These are phyloP conservation scores for Sylvia borin DNA, from an alignment of 2,797 vertebrate genomes.

Conservation along the genomic window DNA sequence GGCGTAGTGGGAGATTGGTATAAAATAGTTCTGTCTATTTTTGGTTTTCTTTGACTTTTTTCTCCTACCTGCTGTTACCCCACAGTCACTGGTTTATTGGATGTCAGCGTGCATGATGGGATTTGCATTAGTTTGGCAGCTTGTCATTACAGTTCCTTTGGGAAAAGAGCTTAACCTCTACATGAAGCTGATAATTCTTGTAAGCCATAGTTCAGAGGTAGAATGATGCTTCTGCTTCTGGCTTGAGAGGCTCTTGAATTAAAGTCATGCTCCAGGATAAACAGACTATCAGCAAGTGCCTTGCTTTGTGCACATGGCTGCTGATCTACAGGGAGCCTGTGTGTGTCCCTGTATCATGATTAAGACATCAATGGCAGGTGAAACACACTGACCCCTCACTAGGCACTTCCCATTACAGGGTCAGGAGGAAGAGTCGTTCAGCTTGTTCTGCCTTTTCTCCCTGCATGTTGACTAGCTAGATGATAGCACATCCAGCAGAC, in stretches of 20 bases:
- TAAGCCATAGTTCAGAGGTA: not conserved
- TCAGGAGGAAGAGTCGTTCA: not conserved
- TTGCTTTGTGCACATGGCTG: accelerated
- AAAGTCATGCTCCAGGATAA: not conserved
- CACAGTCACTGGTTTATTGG: not conserved
- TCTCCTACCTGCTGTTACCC: not conserved
- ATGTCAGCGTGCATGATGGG: not conserved
- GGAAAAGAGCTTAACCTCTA: not conserved
- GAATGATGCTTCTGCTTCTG: not conserved
- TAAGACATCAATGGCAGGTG: not conserved
- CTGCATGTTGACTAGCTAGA: not conserved
- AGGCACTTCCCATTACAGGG: not conserved
- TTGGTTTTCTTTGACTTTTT: not conserved
- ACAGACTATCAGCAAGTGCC: not conserved
- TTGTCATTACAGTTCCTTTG: not conserved
- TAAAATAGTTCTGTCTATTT: not conserved
- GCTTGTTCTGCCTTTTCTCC: not conserved
- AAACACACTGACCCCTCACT: not conserved
- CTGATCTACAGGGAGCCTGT: not conserved
- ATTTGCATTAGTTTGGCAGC: not conserved
- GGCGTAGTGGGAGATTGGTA: not conserved
- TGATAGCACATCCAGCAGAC: accelerated
- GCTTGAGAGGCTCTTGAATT: not conserved
- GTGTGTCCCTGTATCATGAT: accelerated
- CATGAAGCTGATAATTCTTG: not conserved